Evolutionary conservation across 1,140 invertebrate species (phyloP), one percentile per base, ranked within the genome.

Genomic region (Hyposmocoma kahamanoa): DNA sequence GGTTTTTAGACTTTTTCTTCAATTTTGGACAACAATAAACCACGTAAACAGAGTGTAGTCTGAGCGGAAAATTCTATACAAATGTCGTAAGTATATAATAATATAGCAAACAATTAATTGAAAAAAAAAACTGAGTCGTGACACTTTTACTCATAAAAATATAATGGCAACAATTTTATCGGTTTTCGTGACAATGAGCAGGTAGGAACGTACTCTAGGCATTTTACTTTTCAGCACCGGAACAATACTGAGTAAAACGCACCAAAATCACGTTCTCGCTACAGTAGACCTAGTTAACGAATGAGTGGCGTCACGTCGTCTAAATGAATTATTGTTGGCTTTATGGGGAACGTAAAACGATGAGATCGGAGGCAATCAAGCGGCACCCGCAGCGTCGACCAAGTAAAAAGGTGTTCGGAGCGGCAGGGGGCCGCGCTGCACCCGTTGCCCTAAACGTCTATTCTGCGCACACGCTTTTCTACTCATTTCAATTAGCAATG

Each of bases 261-360:
- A 36, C 44, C 39, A 52, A 67, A 73, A 77, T 76, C 72, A 74
- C 67, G 67, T 74, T 60, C 49, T 49, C 47, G 45, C 32, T 55
- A 72, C 72, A 59, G 60, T 67, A 60, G 68, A 72, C 69, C 67
- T 64, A 80, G 77, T 84, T 78, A 81, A 78, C 74, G 66, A 82
- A 59, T 79, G 76, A 82, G 78, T 82, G 80, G 76, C 81, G 66
- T 81, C 78, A 82, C 81, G 78, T 82, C 67, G 78, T 81, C 78
- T 84, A 84, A 84, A 84, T 84, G 81, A 84, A 82, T 84, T 82
- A 84, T 82, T 81, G 78, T 84, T 79, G 81, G 80, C 78, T 81
- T 84, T 82, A 84, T 82, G 73, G 65, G 65, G 75, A 79, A 74
- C 69, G 79, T 84, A 78, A 82, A 81, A 77, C 78, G 81, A 81